Percentiles rank a stretch among this genome's conserved stretches.
phyloP scores from a whole-genome alignment of 2,113 vertebrate genomes.

The Cnemophilus loriae region DNA sequence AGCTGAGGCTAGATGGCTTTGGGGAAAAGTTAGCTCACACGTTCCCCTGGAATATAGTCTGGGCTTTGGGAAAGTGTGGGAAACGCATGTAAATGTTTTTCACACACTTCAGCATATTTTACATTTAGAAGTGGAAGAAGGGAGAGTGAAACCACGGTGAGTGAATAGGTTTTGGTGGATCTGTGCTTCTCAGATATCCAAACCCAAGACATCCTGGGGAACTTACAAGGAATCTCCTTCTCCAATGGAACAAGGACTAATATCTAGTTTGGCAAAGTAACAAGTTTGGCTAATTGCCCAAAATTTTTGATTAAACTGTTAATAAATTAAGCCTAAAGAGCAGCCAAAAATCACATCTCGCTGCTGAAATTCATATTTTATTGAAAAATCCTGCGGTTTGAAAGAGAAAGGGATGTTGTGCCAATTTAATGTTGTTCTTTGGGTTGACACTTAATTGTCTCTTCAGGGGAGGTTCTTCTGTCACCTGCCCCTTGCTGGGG shows the following conservation, averaged over 20 bases:
- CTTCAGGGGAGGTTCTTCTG: neutral
- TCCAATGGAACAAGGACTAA: neutral
- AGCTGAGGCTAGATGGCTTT: neutral
- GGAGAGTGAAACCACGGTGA: neutral
- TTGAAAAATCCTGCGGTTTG: conserved; percentile 13
- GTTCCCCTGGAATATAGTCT: neutral
- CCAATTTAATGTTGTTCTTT: neutral
- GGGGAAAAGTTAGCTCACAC: neutral
- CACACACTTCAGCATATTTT: conserved; percentile 10
- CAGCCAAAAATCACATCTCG: conserved; percentile 9
- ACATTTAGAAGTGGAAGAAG: neutral
- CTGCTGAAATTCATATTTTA: neutral
- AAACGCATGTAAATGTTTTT: neutral
- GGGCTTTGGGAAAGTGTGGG: conserved; percentile 12
- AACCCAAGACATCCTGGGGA: neutral
- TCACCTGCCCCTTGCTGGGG: neutral
- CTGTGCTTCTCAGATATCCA: neutral
- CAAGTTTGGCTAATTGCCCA: neutral
- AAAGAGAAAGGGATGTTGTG: neutral
- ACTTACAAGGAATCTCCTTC: neutral
- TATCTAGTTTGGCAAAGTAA: neutral
- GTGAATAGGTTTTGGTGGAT: neutral
- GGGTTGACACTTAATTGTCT: neutral
- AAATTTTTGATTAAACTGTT: conserved; percentile 12
- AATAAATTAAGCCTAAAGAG: conserved; percentile 14